Conservation (phyloP, 2,797 vertebrate genomes). For the Cossypha heuglini region DNA sequence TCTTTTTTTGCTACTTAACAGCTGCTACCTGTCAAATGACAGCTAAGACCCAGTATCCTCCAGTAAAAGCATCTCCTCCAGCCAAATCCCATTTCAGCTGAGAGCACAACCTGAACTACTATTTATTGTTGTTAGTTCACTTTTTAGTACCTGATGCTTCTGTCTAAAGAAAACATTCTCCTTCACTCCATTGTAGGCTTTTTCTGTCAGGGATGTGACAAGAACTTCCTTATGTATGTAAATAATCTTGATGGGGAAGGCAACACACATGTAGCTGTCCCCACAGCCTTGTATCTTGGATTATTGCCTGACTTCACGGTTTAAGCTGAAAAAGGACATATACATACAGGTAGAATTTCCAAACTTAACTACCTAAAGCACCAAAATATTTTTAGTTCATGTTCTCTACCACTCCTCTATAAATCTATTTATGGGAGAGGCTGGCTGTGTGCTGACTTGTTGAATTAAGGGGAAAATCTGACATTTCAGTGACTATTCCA, state of each 20-base stretch:
- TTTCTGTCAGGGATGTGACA: not conserved
- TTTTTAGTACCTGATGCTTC: not conserved
- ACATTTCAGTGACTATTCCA: not conserved
- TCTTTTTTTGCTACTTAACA: not conserved
- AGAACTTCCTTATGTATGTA: not conserved
- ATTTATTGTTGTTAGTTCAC: not conserved
- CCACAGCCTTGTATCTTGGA: not conserved
- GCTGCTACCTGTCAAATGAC: not conserved
- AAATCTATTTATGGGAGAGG: not conserved
- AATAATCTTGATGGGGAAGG: not conserved
- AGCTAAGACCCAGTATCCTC: not conserved
- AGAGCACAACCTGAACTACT: not conserved
- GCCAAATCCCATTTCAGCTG: not conserved
- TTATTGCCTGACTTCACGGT: not conserved
- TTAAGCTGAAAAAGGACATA: not conserved
- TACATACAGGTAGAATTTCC: not conserved
- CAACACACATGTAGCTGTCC: not conserved
- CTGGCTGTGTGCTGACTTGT: not conserved
- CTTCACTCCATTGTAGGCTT: not conserved
- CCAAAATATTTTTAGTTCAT: not conserved
- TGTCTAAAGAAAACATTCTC: not conserved
- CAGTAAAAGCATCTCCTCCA: not conserved
- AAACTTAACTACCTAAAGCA: not conserved
- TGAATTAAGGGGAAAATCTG: not conserved
- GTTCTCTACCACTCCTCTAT: not conserved